Percentiles rank a stretch among this genome's conserved stretches.
Evolutionary conservation across 2,888 invertebrate genomes (phyloP).

Genomic region (Hypena proboscidalis): DNA sequence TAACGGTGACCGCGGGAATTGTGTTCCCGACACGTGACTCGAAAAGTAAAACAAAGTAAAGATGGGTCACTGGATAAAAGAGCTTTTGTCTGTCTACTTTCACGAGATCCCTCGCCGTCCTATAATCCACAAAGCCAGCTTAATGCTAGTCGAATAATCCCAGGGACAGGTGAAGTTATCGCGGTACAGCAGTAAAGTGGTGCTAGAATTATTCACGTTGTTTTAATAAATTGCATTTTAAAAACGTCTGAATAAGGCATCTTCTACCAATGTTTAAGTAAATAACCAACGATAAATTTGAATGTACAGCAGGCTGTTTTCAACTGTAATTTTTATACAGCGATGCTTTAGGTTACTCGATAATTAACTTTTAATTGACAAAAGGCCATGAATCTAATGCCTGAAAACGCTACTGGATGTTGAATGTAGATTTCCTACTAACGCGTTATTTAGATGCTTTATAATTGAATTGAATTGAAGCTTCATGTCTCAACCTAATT

Average conservation of each 20-base stretch:
- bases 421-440: neutral
- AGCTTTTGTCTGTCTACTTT: constrained; percentile 56
- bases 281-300: too few relatives aligned
- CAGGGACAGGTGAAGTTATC: constrained; percentile 53
- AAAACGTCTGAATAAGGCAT: constrained; percentile 17
- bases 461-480: neutral
- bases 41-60: constrained; percentile 57
- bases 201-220: too few relatives aligned
- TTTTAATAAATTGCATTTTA: constrained; percentile 50
- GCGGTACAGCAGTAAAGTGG: constrained; percentile 41
- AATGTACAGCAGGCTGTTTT: too few relatives aligned
- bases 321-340: too few relatives aligned
- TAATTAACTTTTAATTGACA: too few relatives aligned
- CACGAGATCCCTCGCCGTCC: constrained; percentile 44
- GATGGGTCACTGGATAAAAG: constrained; percentile 59
- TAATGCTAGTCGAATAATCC: constrained; percentile 55
- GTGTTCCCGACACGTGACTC: constrained; percentile 46
- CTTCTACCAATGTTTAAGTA: too few relatives aligned
- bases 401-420: too few relatives aligned
- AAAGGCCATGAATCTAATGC: too few relatives aligned
- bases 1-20: constrained; percentile 33
- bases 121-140: constrained; percentile 61
- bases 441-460: neutral
- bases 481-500: constrained; percentile 16
- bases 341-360: too few relatives aligned